Evolutionary conservation across 2,888 invertebrate genomes (phyloP), one percentile per base, ranked within the genome.

Genomic region (Siphonodentalium dalli): DNA sequence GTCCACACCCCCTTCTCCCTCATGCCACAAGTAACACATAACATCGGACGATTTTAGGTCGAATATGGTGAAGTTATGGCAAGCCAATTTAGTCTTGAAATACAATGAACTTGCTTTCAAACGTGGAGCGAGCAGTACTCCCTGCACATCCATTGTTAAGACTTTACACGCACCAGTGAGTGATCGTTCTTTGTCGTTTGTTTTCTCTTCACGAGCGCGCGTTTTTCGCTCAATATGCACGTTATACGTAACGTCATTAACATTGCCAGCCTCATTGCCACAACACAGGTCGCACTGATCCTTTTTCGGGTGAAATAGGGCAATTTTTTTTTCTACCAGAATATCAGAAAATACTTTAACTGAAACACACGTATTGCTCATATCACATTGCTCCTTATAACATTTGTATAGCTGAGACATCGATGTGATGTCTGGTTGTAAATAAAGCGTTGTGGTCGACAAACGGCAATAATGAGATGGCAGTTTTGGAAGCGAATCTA

Each of bases 11-110:
- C 60, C 55, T 40, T 58, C 60, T n/a, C 33, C 48, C 41, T 65
- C 63, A 37, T 63, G 49, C 60, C 60, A 63, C 38, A 64, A 59
- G 44, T 58, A 63, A 26, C 60, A 61, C 24, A 18, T 29, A 11
- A 54, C 49, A 33, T 44, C 41, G 11, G 48, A 35, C 2, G 42
- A 40, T 15, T 11, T 18, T 31, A 57, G 21, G 28, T 58, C 58
- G 26, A 33, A 61, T 11, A 61, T 28, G n/a, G 56, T 60, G 38
- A 52, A 62, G 31, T 62, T 55, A 39, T 59, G 56, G 46, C 56
- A 59, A 13, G 42, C 46, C 31, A 62, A 27, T 47, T 62, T 62
- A 15, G 46, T 57, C 43, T 62, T 56, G 39, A 62, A 64, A 31
- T 62, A 65, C 39, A 64, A 20, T 21, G 57, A 39, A 38, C 57